Percentiles rank a stretch among this genome's conserved stretches.
These are phyloP conservation scores for Cavia aperea DNA, from an alignment of 2,113 vertebrate species.

Conservation along the genomic window DNA sequence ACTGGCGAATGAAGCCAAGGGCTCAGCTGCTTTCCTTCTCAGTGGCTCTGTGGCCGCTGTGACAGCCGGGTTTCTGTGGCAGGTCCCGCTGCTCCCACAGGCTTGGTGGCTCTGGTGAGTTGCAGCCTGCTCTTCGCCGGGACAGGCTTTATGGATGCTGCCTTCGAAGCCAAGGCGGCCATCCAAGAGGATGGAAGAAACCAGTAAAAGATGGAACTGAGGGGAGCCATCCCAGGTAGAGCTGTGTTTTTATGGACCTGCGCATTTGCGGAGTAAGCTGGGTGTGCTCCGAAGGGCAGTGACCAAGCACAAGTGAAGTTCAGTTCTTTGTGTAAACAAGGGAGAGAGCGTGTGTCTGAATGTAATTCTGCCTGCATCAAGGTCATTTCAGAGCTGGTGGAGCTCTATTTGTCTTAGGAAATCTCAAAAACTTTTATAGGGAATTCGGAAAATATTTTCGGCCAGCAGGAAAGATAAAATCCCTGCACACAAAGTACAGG, in stretches of 20 bases:
- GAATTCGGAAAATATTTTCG: constrained; percentile 78
- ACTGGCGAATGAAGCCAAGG: not conserved
- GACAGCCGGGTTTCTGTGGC: constrained; percentile 50
- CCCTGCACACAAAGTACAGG: constrained; percentile 76
- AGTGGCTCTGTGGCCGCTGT: not conserved
- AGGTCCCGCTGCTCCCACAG: constrained; percentile 74
- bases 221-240: constrained; percentile 37
- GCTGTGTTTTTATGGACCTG: not conserved
- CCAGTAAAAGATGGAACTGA: constrained; percentile 57
- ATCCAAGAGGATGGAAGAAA: constrained; percentile 57
- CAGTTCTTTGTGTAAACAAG: constrained; percentile 66
- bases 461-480: constrained; percentile 76
- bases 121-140: constrained; percentile 64
- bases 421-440: constrained; percentile 74
- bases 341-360: constrained; percentile 29
- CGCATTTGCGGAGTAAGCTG: not conserved
- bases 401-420: constrained; percentile 79
- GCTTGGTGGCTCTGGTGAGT: constrained; percentile 54
- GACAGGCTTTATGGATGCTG: not conserved
- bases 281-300: not conserved
- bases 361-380: constrained; percentile 61
- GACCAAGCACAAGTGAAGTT: constrained; percentile 41
- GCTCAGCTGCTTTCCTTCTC: not conserved
- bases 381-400: constrained; percentile 67
- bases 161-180: constrained; percentile 19